Conservation (phyloP, 2,113 vertebrate species). For the Thamnophis sirtalis region DNA sequence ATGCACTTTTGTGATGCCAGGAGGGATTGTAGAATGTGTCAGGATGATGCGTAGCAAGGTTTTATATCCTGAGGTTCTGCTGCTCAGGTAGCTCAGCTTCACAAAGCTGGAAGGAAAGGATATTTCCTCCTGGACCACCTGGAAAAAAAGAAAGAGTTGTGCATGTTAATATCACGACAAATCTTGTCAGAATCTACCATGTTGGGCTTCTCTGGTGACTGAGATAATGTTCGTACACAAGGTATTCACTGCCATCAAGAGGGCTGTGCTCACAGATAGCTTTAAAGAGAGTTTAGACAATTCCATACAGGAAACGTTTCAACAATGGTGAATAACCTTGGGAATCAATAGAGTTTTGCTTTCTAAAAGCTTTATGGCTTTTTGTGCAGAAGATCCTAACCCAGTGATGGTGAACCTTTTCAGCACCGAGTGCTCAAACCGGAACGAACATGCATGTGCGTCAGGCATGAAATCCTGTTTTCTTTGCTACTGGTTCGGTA, state of each 20-base stretch:
- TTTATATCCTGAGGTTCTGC: constrained; percentile 89
- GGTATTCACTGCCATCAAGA: background rate
- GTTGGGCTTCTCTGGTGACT: background rate
- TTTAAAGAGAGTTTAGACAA: background rate
- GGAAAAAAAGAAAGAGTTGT: constrained; percentile 6
- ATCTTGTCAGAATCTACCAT: background rate
- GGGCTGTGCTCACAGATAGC: background rate
- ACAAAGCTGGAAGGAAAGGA: constrained; percentile 88
- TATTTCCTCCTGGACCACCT: constrained; percentile 95
- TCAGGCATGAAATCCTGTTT: no score
- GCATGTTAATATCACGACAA: background rate
- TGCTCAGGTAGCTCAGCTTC: constrained; percentile 92
- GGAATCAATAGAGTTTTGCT: background rate
- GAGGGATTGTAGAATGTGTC: constrained; percentile 79
- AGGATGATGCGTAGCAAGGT: constrained; percentile 88
- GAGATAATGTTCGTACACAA: background rate
- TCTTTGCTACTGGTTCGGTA: no score
- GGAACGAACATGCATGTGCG: no score
- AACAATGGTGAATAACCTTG: background rate
- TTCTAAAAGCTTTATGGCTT: background rate
- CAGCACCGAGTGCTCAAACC: no score
- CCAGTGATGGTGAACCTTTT: no score
- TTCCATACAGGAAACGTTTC: background rate
- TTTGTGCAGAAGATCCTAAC: background rate
- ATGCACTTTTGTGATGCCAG: constrained; percentile 90